Conservation (phyloP, 2,113 vertebrate species). For the Phasianus colchicus region DNA sequence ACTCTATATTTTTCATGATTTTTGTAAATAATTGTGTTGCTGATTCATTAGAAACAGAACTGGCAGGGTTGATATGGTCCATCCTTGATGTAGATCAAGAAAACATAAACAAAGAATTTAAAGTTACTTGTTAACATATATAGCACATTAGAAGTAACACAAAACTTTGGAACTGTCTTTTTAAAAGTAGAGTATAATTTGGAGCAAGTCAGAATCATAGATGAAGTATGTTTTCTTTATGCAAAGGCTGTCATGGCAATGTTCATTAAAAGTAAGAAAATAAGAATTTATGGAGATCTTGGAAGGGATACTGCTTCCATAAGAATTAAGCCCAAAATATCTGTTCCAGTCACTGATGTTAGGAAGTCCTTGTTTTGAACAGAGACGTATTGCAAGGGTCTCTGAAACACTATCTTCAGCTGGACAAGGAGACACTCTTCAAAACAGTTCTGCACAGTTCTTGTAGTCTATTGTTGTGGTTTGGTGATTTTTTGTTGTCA, state of each 20-base stretch:
- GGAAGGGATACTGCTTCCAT: background rate
- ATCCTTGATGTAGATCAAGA: background rate
- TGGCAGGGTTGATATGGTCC: background rate
- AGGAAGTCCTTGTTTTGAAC: background rate
- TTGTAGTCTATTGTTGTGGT: background rate
- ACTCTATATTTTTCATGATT: background rate
- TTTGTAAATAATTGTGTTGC: background rate
- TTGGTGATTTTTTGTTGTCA: too few species aligned
- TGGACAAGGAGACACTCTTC: background rate
- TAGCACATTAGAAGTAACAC: background rate
- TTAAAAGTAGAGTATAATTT: background rate
- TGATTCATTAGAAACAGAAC: background rate
- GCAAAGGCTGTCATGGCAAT: background rate
- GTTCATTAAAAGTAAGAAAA: background rate
- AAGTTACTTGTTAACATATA: background rate
- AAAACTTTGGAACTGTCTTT: background rate
- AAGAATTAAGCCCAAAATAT: fast-evolving
- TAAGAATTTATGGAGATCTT: background rate
- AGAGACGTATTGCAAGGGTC: background rate
- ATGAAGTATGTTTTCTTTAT: background rate
- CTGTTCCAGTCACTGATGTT: background rate
- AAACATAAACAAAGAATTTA: background rate
- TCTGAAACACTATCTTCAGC: background rate
- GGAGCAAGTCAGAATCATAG: background rate
- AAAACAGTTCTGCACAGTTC: background rate